Percentiles rank a stretch among this genome's conserved stretches.
Evolutionary conservation across 2,888 invertebrate species (phyloP).

Genomic region (Nomada lathburiana): DNA sequence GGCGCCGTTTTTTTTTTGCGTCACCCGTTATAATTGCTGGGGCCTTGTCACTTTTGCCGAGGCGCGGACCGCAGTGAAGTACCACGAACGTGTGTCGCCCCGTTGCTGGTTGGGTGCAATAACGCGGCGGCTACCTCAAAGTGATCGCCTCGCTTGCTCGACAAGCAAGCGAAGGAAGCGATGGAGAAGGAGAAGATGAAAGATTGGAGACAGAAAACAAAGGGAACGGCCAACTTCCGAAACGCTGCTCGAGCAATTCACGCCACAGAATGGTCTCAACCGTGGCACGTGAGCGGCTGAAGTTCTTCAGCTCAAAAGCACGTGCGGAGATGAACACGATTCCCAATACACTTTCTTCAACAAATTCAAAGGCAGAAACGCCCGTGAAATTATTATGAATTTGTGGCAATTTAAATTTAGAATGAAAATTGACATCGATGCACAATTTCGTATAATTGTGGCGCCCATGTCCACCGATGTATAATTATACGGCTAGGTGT

Average conservation of each 20-base stretch:
- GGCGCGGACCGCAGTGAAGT: slow-evolving; percentile 64
- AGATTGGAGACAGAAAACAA: slow-evolving; percentile 40
- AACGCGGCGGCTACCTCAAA: slow-evolving; percentile 72
- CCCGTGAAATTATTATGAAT: neutral
- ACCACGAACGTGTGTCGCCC: slow-evolving; percentile 56
- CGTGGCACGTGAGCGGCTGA: slow-evolving; percentile 39
- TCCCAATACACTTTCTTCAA: neutral
- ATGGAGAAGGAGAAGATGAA: slow-evolving; percentile 4
- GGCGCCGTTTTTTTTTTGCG: slow-evolving; percentile 72
- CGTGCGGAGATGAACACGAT: slow-evolving; percentile 30
- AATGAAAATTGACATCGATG: neutral
- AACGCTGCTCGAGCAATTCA: slow-evolving; percentile 1
- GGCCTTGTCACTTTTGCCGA: slow-evolving; percentile 72
- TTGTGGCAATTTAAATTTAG: neutral
- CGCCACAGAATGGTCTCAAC: slow-evolving; percentile 32
- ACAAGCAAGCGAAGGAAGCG: slow-evolving; percentile 13
- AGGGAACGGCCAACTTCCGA: slow-evolving; percentile 42
- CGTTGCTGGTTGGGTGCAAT: slow-evolving; percentile 8
- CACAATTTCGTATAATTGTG: too few relatives aligned
- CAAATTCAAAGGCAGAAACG: neutral
- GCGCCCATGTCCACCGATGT: neutral
- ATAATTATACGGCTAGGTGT: slow-evolving; percentile 32
- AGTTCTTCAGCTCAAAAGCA: slow-evolving; percentile 35
- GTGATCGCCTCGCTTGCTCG: slow-evolving; percentile 43
- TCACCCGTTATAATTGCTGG: slow-evolving; percentile 77